phyloP scores from a whole-genome alignment of 2,113 vertebrate species.

The Oreochromis spilurus region DNA sequence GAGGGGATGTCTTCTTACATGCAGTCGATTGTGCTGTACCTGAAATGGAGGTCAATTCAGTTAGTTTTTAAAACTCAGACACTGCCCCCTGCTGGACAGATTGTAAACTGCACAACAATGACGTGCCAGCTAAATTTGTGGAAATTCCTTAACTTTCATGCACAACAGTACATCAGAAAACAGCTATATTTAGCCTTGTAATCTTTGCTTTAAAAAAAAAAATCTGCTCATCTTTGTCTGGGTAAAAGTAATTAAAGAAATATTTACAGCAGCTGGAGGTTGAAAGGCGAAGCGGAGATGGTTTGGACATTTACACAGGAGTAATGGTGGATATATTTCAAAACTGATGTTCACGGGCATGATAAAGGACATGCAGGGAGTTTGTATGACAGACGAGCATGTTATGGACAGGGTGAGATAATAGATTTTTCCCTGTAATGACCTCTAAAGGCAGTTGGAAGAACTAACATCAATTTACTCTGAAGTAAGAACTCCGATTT shows the following conservation, averaged over 20 bases:
- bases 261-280: neutral
- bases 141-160: neutral
- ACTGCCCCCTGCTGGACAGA: conserved; percentile 32
- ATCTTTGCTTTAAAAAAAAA: no score
- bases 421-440: neutral
- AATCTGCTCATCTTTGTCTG: neutral
- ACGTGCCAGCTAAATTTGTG: fast-evolving
- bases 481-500: neutral
- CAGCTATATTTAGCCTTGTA: neutral
- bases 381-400: neutral
- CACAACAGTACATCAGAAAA: no score
- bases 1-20: neutral
- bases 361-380: neutral
- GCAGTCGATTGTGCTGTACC: neutral
- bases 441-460: neutral
- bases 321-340: fast-evolving
- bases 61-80: neutral
- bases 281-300: neutral
- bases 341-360: neutral
- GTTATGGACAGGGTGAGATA: neutral
- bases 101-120: neutral
- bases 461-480: neutral
- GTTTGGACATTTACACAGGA: neutral
- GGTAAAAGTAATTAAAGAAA: neutral
- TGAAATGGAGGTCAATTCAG: neutral